Evolutionary conservation across 1,140 invertebrate species (phyloP), one percentile per base, ranked within the genome.

Genomic region (Drosophila varians): DNA sequence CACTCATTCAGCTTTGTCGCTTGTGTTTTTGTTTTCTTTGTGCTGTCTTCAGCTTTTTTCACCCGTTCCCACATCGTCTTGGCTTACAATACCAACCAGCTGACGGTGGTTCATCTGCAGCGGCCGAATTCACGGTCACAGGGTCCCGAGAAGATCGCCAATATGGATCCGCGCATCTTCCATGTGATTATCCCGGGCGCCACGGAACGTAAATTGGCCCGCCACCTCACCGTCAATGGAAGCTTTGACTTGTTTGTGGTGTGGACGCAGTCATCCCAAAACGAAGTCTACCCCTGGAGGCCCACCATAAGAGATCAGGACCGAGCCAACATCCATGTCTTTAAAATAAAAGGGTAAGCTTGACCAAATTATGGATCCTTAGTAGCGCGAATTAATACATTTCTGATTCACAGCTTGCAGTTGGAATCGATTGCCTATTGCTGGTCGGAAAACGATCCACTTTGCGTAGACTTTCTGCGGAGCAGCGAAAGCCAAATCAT

Each of bases 251-350:
- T 95, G 89, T 78, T 93, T 40, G 91, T 91, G 1, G 93, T 96
- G 51, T 97, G 96, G 96, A 96, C 95, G 92, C 94, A 95, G 89
- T 94, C 94, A 45, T 94, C 94, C 8, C 94, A 94, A 89, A 95
- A 96, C 87, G 95, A 97, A 91, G 95, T 96, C 9, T 96, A 95
- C 91, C 96, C 96, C 7, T 97, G 96, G 96, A 95, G 95, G 90
- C 96, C 96, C 23, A 92, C 95, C 54, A 93, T 95, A 16, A 94
- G 94, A 90, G 96, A 96, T 88, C 94, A 95, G 75, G 95, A 96
- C 91, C 92, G 95, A 74, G 95, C 96, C 26, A 97, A 97, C 92
- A 93, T 96, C 54, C 95, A 96, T 91, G 92, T 96, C 3, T 95
- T 96, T 74, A 92, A 93, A 61, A 64, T 91, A 1, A 90, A 89